Conservation (phyloP, 2,797 vertebrate genomes). For the Echiichthys vipera region DNA sequence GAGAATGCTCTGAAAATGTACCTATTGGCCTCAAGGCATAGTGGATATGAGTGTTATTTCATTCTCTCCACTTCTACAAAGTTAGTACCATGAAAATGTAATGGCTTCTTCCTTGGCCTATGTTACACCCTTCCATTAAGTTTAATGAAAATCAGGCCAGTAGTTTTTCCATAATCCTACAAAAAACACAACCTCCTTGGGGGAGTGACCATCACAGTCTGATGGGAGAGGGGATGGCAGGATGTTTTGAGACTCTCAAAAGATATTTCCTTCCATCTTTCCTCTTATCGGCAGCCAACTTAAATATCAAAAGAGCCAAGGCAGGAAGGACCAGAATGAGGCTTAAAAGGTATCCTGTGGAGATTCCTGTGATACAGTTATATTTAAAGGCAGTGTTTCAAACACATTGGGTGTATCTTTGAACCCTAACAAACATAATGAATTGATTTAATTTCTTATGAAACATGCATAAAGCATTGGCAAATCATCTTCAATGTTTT, state of each 20-base stretch:
- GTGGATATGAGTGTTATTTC: background rate
- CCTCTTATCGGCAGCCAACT: constrained; percentile 14
- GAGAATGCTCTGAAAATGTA: background rate
- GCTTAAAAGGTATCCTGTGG: background rate
- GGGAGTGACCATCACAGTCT: too few species aligned
- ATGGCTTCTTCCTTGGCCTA: too few species aligned
- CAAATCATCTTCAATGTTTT: background rate
- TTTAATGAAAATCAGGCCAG: too few species aligned
- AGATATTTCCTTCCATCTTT: constrained; percentile 4
- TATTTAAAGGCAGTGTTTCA: background rate
- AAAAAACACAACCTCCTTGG: too few species aligned
- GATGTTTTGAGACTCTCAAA: background rate
- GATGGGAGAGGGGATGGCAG: background rate
- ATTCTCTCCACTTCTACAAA: background rate
- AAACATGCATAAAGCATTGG: background rate
- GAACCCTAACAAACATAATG: background rate
- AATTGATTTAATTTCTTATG: background rate
- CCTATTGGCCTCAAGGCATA: background rate
- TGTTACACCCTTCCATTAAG: too few species aligned
- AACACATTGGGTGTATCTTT: background rate
- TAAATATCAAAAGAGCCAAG: background rate
- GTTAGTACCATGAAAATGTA: background rate
- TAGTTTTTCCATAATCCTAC: too few species aligned
- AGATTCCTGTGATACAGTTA: background rate
- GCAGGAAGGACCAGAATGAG: constrained; percentile 1